A percentile compares a stretch with the other conserved stretches of the same genome.
Conservation (phyloP, 2,888 invertebrate species). For the Spodoptera exigua region DNA sequence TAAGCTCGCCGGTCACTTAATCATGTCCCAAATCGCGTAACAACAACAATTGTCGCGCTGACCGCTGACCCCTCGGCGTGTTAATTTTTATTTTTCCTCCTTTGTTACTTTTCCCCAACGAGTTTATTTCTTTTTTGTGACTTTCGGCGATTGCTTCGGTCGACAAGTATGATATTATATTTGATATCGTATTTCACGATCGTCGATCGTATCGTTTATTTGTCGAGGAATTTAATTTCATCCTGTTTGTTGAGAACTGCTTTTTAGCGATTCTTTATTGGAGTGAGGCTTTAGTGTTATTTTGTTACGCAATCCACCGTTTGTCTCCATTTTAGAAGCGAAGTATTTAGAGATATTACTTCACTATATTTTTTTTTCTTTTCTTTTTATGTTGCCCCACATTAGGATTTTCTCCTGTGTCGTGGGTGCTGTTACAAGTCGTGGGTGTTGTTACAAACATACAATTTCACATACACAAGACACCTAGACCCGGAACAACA, state of each 20-base stretch:
- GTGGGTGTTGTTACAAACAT: too few species aligned
- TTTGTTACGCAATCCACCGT: too few species aligned
- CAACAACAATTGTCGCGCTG: slow-evolving; percentile 38
- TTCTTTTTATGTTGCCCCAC: too few species aligned
- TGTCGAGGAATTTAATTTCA: neutral
- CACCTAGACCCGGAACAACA: too few species aligned
- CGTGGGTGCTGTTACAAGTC: too few species aligned
- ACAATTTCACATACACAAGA: too few species aligned
- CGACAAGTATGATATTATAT: neutral
- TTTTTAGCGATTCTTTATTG: slow-evolving; percentile 1
- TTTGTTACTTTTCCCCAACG: slow-evolving; percentile 44
- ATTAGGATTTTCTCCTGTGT: too few species aligned
- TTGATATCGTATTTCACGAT: slow-evolving; percentile 2
- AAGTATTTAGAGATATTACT: too few species aligned
- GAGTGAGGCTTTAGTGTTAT: too few species aligned
- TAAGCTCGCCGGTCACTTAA: slow-evolving; percentile 29
- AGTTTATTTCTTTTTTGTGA: slow-evolving; percentile 38
- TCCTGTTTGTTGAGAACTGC: neutral
- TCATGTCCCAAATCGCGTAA: slow-evolving; percentile 38
- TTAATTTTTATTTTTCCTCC: slow-evolving; percentile 46
- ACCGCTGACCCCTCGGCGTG: slow-evolving; percentile 38
- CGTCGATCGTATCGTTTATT: slow-evolving; percentile 1
- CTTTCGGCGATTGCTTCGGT: slow-evolving; percentile 14
- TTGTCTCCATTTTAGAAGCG: too few species aligned
- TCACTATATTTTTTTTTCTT: too few species aligned